Percentiles rank a stretch among this genome's conserved stretches.
Evolutionary conservation across 2,888 invertebrate species (phyloP).

Genomic region (Tribolium freemani): DNA sequence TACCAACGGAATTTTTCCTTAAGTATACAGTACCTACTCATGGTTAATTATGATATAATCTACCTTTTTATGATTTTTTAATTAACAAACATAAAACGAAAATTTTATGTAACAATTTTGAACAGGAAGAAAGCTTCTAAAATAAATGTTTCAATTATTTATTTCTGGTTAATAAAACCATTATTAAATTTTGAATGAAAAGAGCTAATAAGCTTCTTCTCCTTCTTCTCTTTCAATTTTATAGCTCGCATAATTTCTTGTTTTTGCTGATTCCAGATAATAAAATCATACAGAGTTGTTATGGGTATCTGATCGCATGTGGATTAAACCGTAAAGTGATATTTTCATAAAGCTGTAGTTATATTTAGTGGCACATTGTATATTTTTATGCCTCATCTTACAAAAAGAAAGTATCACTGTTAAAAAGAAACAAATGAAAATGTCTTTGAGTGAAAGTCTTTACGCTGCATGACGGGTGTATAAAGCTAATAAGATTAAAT

Average conservation of each 20-base stretch:
- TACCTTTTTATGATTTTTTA: too few relatives aligned
- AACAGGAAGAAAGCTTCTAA: not conserved
- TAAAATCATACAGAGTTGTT: not conserved
- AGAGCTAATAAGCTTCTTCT: not conserved
- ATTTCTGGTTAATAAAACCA: not conserved
- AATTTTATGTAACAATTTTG: too few relatives aligned
- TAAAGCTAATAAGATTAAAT: not conserved
- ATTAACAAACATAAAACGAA: too few relatives aligned
- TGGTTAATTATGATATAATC: too few relatives aligned
- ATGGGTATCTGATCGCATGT: not conserved
- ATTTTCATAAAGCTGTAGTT: not conserved
- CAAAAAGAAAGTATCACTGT: not conserved
- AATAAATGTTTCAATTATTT: not conserved
- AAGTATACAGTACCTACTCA: too few relatives aligned
- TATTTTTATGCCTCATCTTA: not conserved
- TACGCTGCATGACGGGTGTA: not conserved
- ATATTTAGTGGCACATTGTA: not conserved
- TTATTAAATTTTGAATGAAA: not conserved
- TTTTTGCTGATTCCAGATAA: not conserved
- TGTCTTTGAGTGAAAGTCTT: not conserved
- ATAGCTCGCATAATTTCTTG: not conserved
- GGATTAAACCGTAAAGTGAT: not conserved
- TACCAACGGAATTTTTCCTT: too few relatives aligned
- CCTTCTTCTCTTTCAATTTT: not conserved
- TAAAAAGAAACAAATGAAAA: not conserved